Evolutionary conservation across 2,888 invertebrate species (phyloP).

Genomic region (Agrochola litura): DNA sequence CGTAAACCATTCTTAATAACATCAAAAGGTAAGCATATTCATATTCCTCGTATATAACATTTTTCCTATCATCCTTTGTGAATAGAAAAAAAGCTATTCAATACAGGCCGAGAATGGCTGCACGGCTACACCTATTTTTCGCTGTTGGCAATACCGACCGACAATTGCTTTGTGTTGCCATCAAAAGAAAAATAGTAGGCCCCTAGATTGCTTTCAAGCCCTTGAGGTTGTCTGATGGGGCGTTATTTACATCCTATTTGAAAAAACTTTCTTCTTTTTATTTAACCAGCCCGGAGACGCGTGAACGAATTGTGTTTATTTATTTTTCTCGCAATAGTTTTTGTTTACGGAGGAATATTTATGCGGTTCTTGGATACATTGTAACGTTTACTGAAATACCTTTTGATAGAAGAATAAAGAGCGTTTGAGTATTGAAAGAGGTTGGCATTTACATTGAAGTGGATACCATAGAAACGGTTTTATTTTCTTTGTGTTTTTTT

Average conservation of each 20-base stretch:
- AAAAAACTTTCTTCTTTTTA: constrained; percentile 76
- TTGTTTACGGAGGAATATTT: constrained; percentile 63
- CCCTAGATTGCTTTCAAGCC: constrained; percentile 84
- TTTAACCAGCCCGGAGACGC: constrained; percentile 70
- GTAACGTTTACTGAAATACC: constrained; percentile 32
- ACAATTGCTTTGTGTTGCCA: constrained; percentile 85
- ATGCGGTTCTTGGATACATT: constrained; percentile 42
- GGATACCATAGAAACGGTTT: constrained; percentile 32
- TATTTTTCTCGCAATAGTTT: constrained; percentile 70
- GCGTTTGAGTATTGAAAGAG: constrained; percentile 31
- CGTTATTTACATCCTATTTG: constrained; percentile 83
- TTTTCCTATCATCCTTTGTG: constrained; percentile 65
- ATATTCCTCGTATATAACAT: constrained; percentile 47
- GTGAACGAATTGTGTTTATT: constrained; percentile 70
- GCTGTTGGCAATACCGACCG: constrained; percentile 81
- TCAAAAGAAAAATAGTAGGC: constrained; percentile 82
- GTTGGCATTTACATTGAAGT: constrained; percentile 40
- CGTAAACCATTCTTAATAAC: constrained; percentile 14
- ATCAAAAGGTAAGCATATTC: constrained; percentile 40
- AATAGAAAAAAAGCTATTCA: constrained; percentile 73
- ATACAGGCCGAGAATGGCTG: constrained; percentile 71
- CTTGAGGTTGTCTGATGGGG: constrained; percentile 81
- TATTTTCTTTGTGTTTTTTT: constrained; percentile 4
- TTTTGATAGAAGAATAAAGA: constrained; percentile 38
- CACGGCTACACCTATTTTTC: constrained; percentile 78